These are phyloP conservation scores for Tenualosa ilisha DNA, from an alignment of 2,797 vertebrate species.

Conservation along the genomic window DNA sequence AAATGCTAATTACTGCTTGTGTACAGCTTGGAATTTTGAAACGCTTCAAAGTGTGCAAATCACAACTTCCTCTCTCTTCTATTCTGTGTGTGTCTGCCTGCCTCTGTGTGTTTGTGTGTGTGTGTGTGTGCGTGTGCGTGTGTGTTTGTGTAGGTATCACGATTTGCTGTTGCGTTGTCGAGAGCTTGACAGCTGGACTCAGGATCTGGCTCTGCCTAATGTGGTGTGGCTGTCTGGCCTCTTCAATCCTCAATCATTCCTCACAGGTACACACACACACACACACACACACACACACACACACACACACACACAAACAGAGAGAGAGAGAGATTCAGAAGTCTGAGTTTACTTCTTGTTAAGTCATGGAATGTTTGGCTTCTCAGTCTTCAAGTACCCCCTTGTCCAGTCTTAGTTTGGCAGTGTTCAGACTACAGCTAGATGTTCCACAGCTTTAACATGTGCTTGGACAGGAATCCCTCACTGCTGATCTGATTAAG, in stretches of 20 bases:
- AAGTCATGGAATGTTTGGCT: neutral
- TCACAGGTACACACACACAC: constrained; percentile 84
- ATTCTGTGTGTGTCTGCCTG: neutral
- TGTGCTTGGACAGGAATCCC: too few relatives aligned
- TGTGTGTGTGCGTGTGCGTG: neutral
- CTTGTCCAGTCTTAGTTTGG: neutral
- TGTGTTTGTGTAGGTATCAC: constrained; percentile 64
- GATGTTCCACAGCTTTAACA: too few relatives aligned
- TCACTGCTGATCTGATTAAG: neutral
- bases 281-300: constrained; percentile 11
- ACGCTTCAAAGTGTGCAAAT: neutral
- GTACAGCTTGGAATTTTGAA: neutral
- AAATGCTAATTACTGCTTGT: neutral
- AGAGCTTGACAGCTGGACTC: constrained; percentile 83
- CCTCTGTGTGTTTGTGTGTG: constrained; percentile 6
- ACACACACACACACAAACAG: neutral
- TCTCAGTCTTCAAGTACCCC: neutral
- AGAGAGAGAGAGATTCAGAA: too few relatives aligned
- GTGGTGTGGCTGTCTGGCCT: constrained; percentile 91
- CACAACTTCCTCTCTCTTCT: neutral
- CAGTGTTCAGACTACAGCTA: too few relatives aligned
- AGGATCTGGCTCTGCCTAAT: constrained; percentile 84
- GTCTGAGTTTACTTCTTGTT: too few relatives aligned
- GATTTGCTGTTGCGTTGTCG: constrained; percentile 82
- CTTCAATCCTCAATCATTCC: constrained; percentile 96